Percentiles rank a stretch among this genome's conserved stretches.
Conservation (phyloP, 2,797 vertebrate species). For the Myotis pilosus region DNA sequence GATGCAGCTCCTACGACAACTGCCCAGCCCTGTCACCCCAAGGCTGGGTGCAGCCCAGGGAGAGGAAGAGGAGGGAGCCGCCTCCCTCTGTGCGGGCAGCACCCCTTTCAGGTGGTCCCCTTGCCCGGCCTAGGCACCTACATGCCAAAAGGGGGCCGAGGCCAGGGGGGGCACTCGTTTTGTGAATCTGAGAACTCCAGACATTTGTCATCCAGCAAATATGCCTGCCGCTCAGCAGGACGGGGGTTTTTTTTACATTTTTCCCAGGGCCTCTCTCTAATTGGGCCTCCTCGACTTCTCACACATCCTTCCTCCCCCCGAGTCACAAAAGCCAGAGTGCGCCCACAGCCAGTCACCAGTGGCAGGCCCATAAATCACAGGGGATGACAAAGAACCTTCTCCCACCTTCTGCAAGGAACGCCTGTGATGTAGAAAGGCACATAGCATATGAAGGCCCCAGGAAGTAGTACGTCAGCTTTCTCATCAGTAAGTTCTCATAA, state of each 20-base stretch:
- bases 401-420: conserved; percentile 63
- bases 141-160: conserved; percentile 40
- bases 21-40: conserved; percentile 48
- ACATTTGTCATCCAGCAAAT: conserved; percentile 75
- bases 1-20: conserved; percentile 45
- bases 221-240: conserved; percentile 69
- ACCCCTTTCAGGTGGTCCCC: conserved; percentile 71
- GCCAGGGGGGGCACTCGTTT: conserved; percentile 48
- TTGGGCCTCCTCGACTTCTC: conserved; percentile 59
- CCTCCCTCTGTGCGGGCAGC: background rate
- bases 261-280: conserved; percentile 62
- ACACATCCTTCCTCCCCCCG: background rate
- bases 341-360: background rate
- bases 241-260: conserved; percentile 57
- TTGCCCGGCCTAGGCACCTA: conserved; percentile 64
- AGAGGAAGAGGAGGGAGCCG: background rate
- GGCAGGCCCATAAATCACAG: conserved; percentile 63
- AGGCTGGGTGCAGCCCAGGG: background rate
- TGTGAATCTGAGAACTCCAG: conserved; percentile 64
- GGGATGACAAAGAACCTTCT: conserved; percentile 52
- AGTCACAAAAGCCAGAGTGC: conserved; percentile 61
- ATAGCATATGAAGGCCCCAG: conserved; percentile 82
- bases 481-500: conserved; percentile 84
- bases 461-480: conserved; percentile 77
- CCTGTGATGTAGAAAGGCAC: conserved; percentile 47